Base-by-base conservation (phyloP, 2,113 vertebrate genomes). In the Spea multiplicata region DNA sequence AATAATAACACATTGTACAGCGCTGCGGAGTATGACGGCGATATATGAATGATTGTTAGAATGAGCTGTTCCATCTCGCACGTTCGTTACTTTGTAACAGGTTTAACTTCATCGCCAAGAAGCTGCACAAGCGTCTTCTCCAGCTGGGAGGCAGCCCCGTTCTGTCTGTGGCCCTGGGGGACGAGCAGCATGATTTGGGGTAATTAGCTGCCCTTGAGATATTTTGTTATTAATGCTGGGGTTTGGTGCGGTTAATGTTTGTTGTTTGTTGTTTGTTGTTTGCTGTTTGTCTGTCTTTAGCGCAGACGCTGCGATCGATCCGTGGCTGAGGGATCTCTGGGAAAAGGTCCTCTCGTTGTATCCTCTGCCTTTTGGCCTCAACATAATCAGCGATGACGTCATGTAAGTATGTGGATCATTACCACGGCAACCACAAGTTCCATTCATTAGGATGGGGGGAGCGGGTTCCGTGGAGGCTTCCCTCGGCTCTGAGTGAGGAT, bases 51-150 rank as follows among this genome's bases (percentile, higher is more conserved):
- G n/a, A n/a, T n/a, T 52, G 50, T 52, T 52, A 52, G 9, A 52
- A 6, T 52, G 30, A 30, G 2, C 50, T 59, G 4, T 59, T 59
- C 4, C 6, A 10, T 59, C 55, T 59, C 55, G 0, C 4, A 1
- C 55, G 6, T 30, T 30, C 30, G 30, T 30, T 30, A 30, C 30
- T 30, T n/a, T 66, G 10, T 7, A 16, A 0, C 49, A 99, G 97
- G 89, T 99, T 98, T 85, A 99, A 99, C 80, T 98, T 97, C n/a
- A 81, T 99, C 49, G 96, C 96, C 0, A 99, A 99, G 89, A 99
- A 99, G 83, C 91, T 99, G 13, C 85, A 96, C 82, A 98, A 96
- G 65, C 91, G 97, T 0, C 87, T 99, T 3, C 75, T 88, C 12
- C 96, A 98, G 87, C 93, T 99, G 0, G 97, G 96, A 1, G 96